Conservation (phyloP, 2,888 invertebrate species). For the Himalopsyche anomala region DNA sequence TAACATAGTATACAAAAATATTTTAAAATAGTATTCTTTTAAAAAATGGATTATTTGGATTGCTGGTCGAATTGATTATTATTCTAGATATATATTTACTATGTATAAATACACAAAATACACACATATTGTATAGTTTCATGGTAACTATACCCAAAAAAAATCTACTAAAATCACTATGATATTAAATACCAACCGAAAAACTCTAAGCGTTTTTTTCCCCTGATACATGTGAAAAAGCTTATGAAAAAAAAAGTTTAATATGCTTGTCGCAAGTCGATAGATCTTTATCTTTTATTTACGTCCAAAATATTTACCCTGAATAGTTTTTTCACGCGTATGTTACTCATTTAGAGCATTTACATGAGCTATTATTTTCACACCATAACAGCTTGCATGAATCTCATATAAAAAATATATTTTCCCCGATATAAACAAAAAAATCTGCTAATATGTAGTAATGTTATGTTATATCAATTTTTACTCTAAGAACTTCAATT, state of each 20-base stretch:
- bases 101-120: no score
- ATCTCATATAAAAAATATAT: not conserved
- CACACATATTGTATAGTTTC: no score
- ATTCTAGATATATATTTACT: no score
- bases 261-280: not conserved
- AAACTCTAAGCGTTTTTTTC: not conserved
- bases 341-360: not conserved
- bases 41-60: no score
- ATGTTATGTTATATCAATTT: no score
- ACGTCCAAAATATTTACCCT: not conserved
- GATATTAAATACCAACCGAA: not conserved
- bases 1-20: no score
- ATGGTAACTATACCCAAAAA: no score
- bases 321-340: not conserved
- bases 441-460: no score
- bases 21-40: no score
- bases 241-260: not conserved
- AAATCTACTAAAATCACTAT: not conserved
- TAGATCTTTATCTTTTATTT: slow-evolving; percentile 17
- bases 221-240: not conserved
- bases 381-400: not conserved
- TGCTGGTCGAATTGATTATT: no score
- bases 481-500: no score
- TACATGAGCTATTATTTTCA: not conserved
- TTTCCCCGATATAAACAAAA: no score